Conservation (phyloP, 2,888 invertebrate species). For the Pristionchus maxplancki region DNA sequence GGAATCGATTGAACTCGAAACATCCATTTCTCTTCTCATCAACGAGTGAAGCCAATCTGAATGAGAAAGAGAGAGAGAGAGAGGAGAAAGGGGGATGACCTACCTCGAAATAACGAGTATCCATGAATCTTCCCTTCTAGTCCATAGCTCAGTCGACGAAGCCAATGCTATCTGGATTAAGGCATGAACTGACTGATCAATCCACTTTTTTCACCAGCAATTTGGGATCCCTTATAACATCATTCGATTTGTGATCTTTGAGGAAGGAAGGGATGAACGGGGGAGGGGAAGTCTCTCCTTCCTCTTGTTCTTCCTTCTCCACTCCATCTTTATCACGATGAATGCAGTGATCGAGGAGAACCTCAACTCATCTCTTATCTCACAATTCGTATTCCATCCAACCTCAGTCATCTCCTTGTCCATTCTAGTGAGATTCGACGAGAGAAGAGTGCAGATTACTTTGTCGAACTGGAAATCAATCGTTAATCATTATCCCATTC, state of each 20-base stretch:
- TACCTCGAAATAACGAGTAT: conserved; percentile 26
- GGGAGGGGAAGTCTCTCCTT: neutral
- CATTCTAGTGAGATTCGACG: conserved; percentile 53
- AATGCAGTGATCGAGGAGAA: conserved; percentile 45
- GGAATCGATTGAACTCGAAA: conserved; percentile 51
- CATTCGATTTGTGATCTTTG: conserved; percentile 12
- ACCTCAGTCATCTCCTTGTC: conserved; percentile 59
- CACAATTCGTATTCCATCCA: neutral
- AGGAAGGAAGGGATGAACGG: conserved; percentile 46
- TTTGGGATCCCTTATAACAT: conserved; percentile 36
- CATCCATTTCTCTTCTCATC: conserved; percentile 38
- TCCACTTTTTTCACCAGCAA: conserved; percentile 1
- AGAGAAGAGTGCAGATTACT: conserved; percentile 48
- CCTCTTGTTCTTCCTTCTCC: neutral
- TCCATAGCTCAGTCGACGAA: conserved; percentile 21
- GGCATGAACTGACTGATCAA: neutral
- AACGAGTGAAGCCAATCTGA: conserved; percentile 39
- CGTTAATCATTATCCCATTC: neutral
- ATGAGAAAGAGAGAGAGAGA: neutral
- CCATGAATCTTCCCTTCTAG: conserved; percentile 37
- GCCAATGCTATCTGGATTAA: neutral
- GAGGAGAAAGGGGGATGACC: neutral
- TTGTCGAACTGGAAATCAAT: conserved; percentile 44
- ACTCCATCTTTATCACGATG: neutral
- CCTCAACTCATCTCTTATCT: neutral